A percentile compares a stretch with the other conserved stretches of the same genome.
phyloP scores from a whole-genome alignment of 2,797 vertebrate species.

The Artibeus jamaicensis region DNA sequence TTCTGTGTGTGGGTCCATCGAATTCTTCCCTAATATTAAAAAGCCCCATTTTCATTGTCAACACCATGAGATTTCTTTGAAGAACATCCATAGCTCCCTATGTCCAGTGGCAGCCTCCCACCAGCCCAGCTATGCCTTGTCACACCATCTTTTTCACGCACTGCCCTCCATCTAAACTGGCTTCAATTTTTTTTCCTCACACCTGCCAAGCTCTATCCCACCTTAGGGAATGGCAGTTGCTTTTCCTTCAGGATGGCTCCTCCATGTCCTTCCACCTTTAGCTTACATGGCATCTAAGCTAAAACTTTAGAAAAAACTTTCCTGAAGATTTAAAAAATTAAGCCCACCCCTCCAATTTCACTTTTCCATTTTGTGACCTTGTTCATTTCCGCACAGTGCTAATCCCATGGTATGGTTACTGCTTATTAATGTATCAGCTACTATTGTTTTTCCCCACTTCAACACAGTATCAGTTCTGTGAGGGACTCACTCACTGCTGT shows the following conservation, averaged over 20 bases:
- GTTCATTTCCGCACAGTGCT: not conserved
- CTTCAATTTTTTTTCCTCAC: not conserved
- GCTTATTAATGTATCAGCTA: not conserved
- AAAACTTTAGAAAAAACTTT: not conserved
- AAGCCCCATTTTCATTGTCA: not conserved
- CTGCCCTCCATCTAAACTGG: not conserved
- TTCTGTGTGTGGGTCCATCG: not conserved
- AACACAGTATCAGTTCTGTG: not conserved
- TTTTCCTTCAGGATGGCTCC: not conserved
- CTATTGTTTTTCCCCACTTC: no score
- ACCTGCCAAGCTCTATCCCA: not conserved
- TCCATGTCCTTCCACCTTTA: not conserved
- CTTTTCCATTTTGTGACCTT: not conserved
- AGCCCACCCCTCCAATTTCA: not conserved
- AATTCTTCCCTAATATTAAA: not conserved
- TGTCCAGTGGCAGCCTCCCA: not conserved
- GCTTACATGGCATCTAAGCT: not conserved
- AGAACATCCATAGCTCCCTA: not conserved
- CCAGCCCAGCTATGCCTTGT: accelerated
- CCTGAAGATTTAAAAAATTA: not conserved
- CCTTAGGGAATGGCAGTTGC: not conserved
- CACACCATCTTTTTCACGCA: not conserved
- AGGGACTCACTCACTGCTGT: not conserved
- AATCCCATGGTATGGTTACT: accelerated
- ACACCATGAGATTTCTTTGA: not conserved